A percentile compares a stretch with the other conserved stretches of the same genome.
phyloP scores from a whole-genome alignment of 2,113 vertebrate genomes.

The Elephantulus edwardii region DNA sequence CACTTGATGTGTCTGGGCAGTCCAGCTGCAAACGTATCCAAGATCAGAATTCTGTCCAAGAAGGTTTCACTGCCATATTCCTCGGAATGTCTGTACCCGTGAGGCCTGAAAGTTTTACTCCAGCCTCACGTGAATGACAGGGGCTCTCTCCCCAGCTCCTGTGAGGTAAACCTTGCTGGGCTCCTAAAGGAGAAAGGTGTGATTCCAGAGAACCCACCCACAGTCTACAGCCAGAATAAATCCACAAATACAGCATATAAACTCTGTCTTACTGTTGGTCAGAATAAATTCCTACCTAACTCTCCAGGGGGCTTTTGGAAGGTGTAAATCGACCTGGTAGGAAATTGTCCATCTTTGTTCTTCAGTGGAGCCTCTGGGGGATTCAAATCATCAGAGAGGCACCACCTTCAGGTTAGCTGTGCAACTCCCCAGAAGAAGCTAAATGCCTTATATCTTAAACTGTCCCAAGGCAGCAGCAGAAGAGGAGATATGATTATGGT shows the following conservation, averaged over 20 bases:
- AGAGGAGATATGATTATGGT: background rate
- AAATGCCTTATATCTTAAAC: background rate
- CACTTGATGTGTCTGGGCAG: background rate
- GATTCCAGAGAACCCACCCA: background rate
- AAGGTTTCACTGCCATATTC: too few relatives aligned
- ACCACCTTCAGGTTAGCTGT: too few relatives aligned
- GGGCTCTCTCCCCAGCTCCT: background rate
- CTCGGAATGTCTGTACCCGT: background rate
- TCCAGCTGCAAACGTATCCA: background rate
- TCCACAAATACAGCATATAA: background rate
- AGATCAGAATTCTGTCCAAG: background rate
- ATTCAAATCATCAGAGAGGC: too few relatives aligned
- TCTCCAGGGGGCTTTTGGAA: too few relatives aligned
- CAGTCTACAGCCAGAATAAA: background rate
- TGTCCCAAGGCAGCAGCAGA: background rate
- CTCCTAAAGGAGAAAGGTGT: background rate
- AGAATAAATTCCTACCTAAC: too few relatives aligned
- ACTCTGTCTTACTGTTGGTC: too few relatives aligned
- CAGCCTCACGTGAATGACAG: background rate
- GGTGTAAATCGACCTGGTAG: too few relatives aligned
- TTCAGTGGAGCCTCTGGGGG: too few relatives aligned
- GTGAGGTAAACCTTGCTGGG: background rate
- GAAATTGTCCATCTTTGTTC: too few relatives aligned
- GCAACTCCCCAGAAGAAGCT: too few relatives aligned
- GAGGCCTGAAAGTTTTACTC: background rate